Evolutionary conservation across 2,797 vertebrate species (phyloP).

Genomic region (Glossophaga mutica): DNA sequence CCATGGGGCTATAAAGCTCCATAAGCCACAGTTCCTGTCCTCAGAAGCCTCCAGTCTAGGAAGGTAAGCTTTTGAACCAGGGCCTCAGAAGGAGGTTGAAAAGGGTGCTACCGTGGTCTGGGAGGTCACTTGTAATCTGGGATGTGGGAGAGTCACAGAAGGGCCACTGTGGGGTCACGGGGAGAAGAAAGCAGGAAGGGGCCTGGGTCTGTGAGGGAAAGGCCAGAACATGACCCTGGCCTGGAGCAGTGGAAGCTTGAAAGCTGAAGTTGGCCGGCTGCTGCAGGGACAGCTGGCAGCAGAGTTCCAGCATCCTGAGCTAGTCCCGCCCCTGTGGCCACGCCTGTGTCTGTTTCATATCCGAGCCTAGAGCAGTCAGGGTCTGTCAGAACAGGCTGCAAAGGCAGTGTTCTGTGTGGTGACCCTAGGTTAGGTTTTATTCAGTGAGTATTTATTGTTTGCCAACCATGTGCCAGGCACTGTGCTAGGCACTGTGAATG

Average conservation of each 20-base stretch:
- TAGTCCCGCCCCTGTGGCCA: rapidly evolving
- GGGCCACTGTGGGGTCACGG: rapidly evolving
- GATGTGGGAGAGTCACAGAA: not conserved
- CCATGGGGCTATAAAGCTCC: not conserved
- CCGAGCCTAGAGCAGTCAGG: not conserved
- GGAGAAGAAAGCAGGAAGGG: not conserved
- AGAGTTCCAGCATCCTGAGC: no score
- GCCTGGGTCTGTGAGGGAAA: not conserved
- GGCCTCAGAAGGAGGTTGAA: not conserved
- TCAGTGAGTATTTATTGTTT: not conserved
- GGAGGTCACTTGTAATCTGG: not conserved
- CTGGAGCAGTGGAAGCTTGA: not conserved
- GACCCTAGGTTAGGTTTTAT: not conserved
- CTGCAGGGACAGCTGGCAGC: not conserved
- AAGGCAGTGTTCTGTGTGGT: not conserved
- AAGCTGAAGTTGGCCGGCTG: not conserved
- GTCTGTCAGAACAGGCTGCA: not conserved
- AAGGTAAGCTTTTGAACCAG: not conserved
- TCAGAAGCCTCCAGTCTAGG: not conserved
- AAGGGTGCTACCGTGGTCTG: not conserved
- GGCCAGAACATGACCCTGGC: rapidly evolving
- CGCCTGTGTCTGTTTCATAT: not conserved
- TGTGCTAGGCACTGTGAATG: not conserved
- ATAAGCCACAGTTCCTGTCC: not conserved
- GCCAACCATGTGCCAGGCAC: rapidly evolving